Evolutionary conservation across 2,797 vertebrate species (phyloP), one percentile per base, ranked within the genome.

Genomic region (Helarctos malayanus): DNA sequence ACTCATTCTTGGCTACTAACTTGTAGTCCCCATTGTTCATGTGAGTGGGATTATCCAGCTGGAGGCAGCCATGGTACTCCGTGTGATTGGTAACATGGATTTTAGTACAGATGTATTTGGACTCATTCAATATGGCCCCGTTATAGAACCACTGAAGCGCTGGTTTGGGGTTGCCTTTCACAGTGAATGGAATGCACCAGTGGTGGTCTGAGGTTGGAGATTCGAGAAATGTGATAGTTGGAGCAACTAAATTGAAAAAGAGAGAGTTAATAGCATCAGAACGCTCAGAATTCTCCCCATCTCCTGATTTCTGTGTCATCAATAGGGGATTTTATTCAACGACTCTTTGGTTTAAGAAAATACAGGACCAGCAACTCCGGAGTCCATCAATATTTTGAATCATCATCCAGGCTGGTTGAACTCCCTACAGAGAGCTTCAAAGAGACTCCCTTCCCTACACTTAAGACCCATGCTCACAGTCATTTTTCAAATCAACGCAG

Each of bases 141-240:
- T 99, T 98, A 95, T 98, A 99, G 97, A 99, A 99, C 99, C 99
- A 99, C 95, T 99, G 98, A 47, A 99, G 96, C 5, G 97, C 63
- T 2, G 99, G 99, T 96, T 98, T 78, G 54, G 99, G 99, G 98
- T 99, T 99, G 93, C 99, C 99, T 98, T 98, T 98, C 97, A 99
- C 99, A 93, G 99, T 99, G 99, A 99, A 99, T 90, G 99, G 99
- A 98, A 99, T 99, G 98, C 99, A 99, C 99, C 99, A 99, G 98
- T 99, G 99, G 98, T 99, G 99, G 98, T 99, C 99, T 38, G 99
- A 95, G 85, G 99, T 99, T 29, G 99, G 99, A 95, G 99, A 99
- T 97, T 99, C 99, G 97, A 99, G 99, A 98, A 99, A 99, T 2
- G 99, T 99, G 98, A 99, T 99, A 98, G 98, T 99, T 93, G 99